Evolutionary conservation across 64 coral and sea anemone genomes (phyloP), one percentile per base, ranked within the genome.

Genomic region (Stichodactyla mertensii): DNA sequence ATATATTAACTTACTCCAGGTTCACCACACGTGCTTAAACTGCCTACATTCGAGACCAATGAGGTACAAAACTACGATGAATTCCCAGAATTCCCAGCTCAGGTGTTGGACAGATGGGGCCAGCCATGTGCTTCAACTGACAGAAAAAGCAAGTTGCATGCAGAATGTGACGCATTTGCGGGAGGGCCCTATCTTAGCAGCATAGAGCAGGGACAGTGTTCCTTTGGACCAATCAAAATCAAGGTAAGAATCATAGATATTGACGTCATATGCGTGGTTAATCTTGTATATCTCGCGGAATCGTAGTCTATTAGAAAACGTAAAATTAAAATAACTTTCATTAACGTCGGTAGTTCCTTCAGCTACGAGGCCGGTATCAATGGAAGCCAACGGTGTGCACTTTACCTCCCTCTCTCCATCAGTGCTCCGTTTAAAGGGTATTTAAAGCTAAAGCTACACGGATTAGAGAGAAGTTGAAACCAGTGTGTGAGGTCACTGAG

Each of bases 51-150:
- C 86, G 93, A 95, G 45, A 87, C 90, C 18, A 86, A 18, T 7
- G 93, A 95, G 82, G 93, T 95, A 26, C 58, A 86, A 36, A 95
- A 95, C 69, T 95, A 92, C 23, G 93, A 92, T 6, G 93, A 95
- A 26, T 92, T 95, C 52, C 93, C 90, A 12, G 93, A 95, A n/a
- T 95, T 95, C 52, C 83, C 87, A 1, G 83, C 89, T 12, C 93
- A 95, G 85, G 89, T 95, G n/a, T 55, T 95, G 53, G 93, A 95
- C 86, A 80, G 86, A 51, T 95, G 93, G 93, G 88, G 79, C 11
- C 93, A 95, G 79, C 77, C 87, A 4, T 95, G 93, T 15, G 87
- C 84, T 16, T 86, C 77, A 6, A 61, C 66, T 19, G 93, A 95
- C 55, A 92, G 81, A n/a, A 86, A 77, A 45, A 77, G 66, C 51